phyloP scores from a whole-genome alignment of 2,888 invertebrate genomes.

The Coremacera marginata region DNA sequence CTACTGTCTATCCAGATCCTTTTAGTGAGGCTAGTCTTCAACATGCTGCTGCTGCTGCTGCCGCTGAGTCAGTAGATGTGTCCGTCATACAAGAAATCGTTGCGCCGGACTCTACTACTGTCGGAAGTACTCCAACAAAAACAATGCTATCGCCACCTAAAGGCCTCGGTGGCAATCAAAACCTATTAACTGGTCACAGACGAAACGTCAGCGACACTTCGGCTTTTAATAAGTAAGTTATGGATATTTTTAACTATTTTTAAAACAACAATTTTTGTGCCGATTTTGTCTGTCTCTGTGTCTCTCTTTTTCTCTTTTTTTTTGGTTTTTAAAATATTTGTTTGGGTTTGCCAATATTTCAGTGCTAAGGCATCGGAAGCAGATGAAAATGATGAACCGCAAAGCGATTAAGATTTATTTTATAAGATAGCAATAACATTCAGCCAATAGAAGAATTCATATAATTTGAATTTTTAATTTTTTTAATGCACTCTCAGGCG shows the following conservation, averaged over 20 bases:
- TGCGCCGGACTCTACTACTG: constrained; percentile 11
- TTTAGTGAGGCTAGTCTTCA: constrained; percentile 72
- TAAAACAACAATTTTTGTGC: constrained; percentile 35
- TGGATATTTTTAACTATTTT: constrained; percentile 3
- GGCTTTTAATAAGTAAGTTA: constrained; percentile 81
- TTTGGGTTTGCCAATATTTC: neutral
- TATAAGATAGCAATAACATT: neutral
- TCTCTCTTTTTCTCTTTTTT: constrained; percentile 45
- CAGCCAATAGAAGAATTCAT: neutral
- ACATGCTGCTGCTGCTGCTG: constrained; percentile 43
- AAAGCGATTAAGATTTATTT: constrained; percentile 51
- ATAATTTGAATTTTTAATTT: neutral
- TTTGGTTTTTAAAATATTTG: constrained; percentile 32
- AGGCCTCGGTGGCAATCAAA: constrained; percentile 42
- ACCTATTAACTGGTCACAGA: constrained; percentile 72
- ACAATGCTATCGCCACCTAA: constrained; percentile 65
- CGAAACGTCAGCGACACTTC: constrained; percentile 88
- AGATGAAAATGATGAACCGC: constrained; percentile 48
- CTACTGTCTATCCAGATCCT: constrained; percentile 77
- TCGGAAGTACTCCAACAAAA: constrained; percentile 60
- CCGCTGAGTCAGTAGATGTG: constrained; percentile 39
- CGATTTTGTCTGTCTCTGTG: constrained; percentile 51
- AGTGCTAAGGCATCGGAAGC: constrained; percentile 40
- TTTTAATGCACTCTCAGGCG: neutral
- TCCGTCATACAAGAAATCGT: constrained; percentile 43